These are phyloP conservation scores for Acronicta alni DNA, from an alignment of 2,888 invertebrate genomes.

Conservation along the genomic window DNA sequence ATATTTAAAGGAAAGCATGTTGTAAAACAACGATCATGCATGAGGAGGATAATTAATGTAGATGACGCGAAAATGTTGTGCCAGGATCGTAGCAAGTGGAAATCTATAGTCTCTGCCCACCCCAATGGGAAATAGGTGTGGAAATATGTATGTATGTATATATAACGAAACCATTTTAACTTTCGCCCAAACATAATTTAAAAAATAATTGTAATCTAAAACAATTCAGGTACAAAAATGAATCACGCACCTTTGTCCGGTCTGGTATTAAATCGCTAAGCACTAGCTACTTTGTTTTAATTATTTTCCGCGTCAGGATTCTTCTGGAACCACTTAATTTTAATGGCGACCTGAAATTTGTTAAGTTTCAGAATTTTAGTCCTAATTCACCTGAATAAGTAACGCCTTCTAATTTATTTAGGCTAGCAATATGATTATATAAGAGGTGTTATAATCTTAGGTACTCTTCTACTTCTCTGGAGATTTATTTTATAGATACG, in stretches of 20 bases:
- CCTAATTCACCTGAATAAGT: slow-evolving; percentile 10
- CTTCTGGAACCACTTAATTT: slow-evolving; percentile 35
- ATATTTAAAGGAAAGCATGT: too few relatives aligned
- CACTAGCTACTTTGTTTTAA: slow-evolving; percentile 24
- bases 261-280: slow-evolving; percentile 13
- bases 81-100: too few relatives aligned
- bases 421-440: too few relatives aligned
- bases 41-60: too few relatives aligned
- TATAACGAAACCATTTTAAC: too few relatives aligned
- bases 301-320: slow-evolving; percentile 25
- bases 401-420: slow-evolving; percentile 2
- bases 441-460: neutral
- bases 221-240: neutral
- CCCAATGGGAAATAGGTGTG: too few relatives aligned
- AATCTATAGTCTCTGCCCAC: too few relatives aligned
- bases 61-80: too few relatives aligned
- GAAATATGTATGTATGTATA: too few relatives aligned
- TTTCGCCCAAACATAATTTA: neutral
- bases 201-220: neutral
- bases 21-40: too few relatives aligned
- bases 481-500: too few relatives aligned
- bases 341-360: slow-evolving; percentile 23
- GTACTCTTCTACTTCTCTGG: neutral
- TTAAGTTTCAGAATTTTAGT: slow-evolving; percentile 7
- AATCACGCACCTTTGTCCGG: neutral